These are phyloP conservation scores for Mnemiopsis leidyi DNA, from an alignment of 37 sponge, comb jelly and placozoan genomes.

Conservation along the genomic window DNA sequence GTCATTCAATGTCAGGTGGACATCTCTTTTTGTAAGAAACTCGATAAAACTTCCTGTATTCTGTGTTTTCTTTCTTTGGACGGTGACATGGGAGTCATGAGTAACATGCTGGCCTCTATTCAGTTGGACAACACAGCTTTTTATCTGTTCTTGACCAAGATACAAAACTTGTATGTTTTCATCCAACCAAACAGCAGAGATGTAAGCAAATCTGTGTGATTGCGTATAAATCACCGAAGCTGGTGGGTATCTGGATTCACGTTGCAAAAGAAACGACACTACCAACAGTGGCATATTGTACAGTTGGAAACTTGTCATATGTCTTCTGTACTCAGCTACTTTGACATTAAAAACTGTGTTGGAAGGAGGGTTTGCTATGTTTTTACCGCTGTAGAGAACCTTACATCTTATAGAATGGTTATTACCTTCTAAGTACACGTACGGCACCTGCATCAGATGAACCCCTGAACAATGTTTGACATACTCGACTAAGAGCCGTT, in stretches of 20 bases:
- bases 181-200: not conserved
- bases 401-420: too few relatives aligned
- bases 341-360: too few relatives aligned
- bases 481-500: not conserved
- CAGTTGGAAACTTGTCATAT: not conserved
- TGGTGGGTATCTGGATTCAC: not conserved
- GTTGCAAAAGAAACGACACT: not conserved
- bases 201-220: not conserved
- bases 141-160: not conserved
- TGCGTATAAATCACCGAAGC: not conserved
- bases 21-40: not conserved
- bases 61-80: not conserved
- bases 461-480: not conserved
- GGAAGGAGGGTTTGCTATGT: too few relatives aligned
- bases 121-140: not conserved
- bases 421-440: too few relatives aligned
- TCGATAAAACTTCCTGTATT: not conserved
- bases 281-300: not conserved
- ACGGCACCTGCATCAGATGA: not conserved
- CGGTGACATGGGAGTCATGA: not conserved
- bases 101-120: not conserved
- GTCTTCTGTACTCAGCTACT: not conserved
- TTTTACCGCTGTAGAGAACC: too few relatives aligned
- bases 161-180: not conserved
- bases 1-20: not conserved